These are phyloP conservation scores for Crepidodera aurea DNA, from an alignment of 2,888 invertebrate species.

Conservation along the genomic window DNA sequence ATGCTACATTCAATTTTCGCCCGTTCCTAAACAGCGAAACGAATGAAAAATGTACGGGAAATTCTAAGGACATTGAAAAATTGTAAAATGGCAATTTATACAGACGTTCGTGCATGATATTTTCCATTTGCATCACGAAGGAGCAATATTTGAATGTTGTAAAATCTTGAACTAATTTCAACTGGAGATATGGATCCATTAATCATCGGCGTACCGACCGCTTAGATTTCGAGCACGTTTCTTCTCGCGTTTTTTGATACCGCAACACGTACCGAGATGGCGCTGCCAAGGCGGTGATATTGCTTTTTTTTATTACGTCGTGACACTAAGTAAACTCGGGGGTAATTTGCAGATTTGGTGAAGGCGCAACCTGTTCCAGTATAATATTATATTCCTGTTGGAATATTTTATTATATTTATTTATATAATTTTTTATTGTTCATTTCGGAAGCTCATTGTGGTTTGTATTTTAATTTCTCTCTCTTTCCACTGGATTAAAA, in stretches of 20 bases:
- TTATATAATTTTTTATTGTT: too few relatives aligned
- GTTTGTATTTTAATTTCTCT: too few relatives aligned
- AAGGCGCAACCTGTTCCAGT: too few relatives aligned
- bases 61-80: slow-evolving; percentile 37
- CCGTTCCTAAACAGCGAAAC: slow-evolving; percentile 12
- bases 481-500: too few relatives aligned
- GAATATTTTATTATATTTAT: too few relatives aligned
- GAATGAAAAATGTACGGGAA: slow-evolving; percentile 32
- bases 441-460: too few relatives aligned
- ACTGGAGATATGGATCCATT: slow-evolving; percentile 38
- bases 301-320: too few relatives aligned
- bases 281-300: too few relatives aligned
- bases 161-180: slow-evolving; percentile 42
- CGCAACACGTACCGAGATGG: neutral
- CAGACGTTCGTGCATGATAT: slow-evolving; percentile 32
- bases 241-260: slow-evolving; percentile 15
- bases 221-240: slow-evolving; percentile 22
- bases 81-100: slow-evolving; percentile 38
- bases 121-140: slow-evolving; percentile 39
- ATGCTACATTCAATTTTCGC: slow-evolving; percentile 21
- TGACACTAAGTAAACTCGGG: neutral
- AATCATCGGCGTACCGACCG: slow-evolving; percentile 30
- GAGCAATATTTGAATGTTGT: slow-evolving; percentile 39
- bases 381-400: too few relatives aligned
- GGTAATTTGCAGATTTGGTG: too few relatives aligned